These are phyloP conservation scores for Montipora cactus DNA, from an alignment of 64 coral and sea anemone species.

Conservation along the genomic window DNA sequence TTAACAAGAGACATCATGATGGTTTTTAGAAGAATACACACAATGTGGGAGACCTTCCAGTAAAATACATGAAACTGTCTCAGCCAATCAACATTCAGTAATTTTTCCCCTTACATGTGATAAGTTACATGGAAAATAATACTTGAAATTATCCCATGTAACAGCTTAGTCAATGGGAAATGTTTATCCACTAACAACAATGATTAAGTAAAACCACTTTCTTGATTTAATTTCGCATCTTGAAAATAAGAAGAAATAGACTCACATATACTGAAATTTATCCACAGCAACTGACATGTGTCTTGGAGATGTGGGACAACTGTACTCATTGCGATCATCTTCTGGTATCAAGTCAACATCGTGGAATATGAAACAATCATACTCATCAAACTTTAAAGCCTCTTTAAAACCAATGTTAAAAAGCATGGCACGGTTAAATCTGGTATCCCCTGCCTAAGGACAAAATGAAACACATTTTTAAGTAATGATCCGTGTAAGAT, in stretches of 20 bases:
- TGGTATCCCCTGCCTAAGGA: constrained; percentile 76
- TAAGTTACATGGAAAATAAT: too few species aligned
- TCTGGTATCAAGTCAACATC: constrained; percentile 98
- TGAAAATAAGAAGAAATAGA: neutral
- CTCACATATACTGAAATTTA: constrained; percentile 93
- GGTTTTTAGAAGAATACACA: too few species aligned
- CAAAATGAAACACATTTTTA: neutral
- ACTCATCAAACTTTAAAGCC: constrained; percentile 89
- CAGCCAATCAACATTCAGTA: too few species aligned
- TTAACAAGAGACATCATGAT: too few species aligned
- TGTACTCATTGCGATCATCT: constrained; percentile 93
- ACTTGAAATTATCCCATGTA: too few species aligned
- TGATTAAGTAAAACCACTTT: too few species aligned
- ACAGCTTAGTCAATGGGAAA: too few species aligned
- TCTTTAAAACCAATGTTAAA: constrained; percentile 99
- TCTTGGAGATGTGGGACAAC: constrained; percentile 89
- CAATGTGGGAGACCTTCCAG: too few species aligned
- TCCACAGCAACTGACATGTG: constrained; percentile 96
- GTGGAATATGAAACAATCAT: constrained; percentile 96
- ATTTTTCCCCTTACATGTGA: too few species aligned
- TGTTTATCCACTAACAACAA: too few species aligned
- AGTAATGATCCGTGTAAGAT: neutral
- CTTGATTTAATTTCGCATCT: too few species aligned
- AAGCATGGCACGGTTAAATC: constrained; percentile 94
- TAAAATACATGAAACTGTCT: too few species aligned